Conservation (phyloP, 1,140 invertebrate species). For the Lordiphosa stackelbergi region DNA sequence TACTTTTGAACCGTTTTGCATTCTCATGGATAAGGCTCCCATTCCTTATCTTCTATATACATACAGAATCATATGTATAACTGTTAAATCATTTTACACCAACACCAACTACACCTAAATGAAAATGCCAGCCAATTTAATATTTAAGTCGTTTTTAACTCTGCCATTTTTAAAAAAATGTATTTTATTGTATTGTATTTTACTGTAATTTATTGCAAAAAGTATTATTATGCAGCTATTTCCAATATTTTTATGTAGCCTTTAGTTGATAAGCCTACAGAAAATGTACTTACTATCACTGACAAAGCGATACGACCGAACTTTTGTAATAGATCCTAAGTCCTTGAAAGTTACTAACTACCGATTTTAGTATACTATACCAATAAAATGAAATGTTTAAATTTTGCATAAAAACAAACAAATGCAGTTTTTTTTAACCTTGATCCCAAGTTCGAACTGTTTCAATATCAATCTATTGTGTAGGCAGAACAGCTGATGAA, state of each 20-base stretch:
- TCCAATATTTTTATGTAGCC: conserved; percentile 58
- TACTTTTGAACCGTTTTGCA: too few species aligned
- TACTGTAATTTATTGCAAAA: conserved; percentile 66
- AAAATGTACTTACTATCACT: conserved; percentile 58
- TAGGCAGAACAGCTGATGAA: conserved; percentile 52
- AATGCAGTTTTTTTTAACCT: conserved; percentile 27
- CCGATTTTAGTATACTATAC: conserved; percentile 58
- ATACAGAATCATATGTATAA: conserved; percentile 6
- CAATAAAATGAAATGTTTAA: conserved; percentile 70
- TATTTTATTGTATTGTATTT: conserved; percentile 11
- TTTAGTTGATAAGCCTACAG: conserved; percentile 51
- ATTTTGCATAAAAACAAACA: conserved; percentile 43
- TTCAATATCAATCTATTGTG: conserved; percentile 14
- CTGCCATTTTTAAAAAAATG: conserved; percentile 56
- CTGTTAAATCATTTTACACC: conserved; percentile 10
- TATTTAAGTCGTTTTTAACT: conserved; percentile 56
- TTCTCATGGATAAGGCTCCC: too few species aligned
- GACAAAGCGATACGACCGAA: conserved; percentile 35
- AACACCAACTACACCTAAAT: conserved; percentile 14
- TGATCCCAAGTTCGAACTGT: conserved; percentile 37
- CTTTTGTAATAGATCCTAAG: conserved; percentile 62
- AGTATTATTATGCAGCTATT: conserved; percentile 70
- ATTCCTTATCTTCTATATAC: not conserved
- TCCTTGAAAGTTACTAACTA: conserved; percentile 62
- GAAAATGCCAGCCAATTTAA: conserved; percentile 34